phyloP scores from a whole-genome alignment of 2,113 vertebrate species.

The Rhinoptilus africanus region DNA sequence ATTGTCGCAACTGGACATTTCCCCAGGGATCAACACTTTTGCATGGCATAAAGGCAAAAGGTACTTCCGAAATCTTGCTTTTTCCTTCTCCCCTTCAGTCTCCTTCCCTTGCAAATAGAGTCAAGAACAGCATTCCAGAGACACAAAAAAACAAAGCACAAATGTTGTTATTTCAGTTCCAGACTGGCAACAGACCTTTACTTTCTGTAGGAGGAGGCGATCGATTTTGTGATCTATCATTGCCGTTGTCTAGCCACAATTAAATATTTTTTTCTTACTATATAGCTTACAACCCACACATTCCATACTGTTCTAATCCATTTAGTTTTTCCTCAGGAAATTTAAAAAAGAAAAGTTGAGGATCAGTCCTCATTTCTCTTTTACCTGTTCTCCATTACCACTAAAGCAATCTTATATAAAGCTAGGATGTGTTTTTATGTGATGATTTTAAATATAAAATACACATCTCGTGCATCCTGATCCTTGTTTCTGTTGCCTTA shows the following conservation, averaged over 20 bases:
- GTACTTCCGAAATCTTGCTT: not conserved
- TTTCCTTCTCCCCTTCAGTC: not conserved
- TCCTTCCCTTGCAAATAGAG: not conserved
- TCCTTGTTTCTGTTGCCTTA: not conserved
- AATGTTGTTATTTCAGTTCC: not conserved
- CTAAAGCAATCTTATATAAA: not conserved
- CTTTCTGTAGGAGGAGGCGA: not conserved
- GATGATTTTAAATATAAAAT: not conserved
- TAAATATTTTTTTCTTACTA: not conserved
- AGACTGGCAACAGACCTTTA: not conserved
- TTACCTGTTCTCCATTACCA: not conserved
- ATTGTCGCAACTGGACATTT: not conserved
- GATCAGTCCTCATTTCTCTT: not conserved
- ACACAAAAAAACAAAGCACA: not conserved
- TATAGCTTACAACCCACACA: not conserved
- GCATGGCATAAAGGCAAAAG: not conserved
- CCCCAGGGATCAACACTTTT: not conserved
- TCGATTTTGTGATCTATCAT: not conserved
- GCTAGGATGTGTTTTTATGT: not conserved
- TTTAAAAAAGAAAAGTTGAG: not conserved
- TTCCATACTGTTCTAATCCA: not conserved
- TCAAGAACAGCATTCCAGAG: not conserved
- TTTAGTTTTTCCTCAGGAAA: not conserved
- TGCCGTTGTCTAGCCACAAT: not conserved
- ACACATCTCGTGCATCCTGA: not conserved